Percentiles rank a stretch among this genome's conserved stretches.
Evolutionary conservation across 2,888 invertebrate species (phyloP).

Genomic region (Carterocephalus palaemon): DNA sequence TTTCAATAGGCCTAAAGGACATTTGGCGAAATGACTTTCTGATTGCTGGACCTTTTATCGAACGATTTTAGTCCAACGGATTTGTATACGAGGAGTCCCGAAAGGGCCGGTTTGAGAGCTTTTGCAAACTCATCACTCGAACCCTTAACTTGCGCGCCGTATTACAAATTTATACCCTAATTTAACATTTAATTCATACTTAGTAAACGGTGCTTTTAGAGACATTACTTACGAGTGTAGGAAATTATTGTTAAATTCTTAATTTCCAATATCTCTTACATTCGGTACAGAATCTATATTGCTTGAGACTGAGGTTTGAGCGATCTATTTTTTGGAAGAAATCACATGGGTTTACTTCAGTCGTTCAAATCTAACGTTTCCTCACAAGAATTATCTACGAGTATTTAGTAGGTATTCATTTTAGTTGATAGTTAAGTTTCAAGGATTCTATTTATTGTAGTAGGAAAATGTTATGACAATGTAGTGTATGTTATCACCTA

Average conservation of each 20-base stretch:
- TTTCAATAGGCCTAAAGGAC: constrained; percentile 8
- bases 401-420: no score
- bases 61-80: constrained; percentile 16
- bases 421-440: no score
- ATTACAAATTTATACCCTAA: constrained; percentile 23
- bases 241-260: constrained; percentile 1
- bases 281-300: no score
- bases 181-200: constrained; percentile 17
- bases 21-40: constrained; percentile 12
- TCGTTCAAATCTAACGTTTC: no score
- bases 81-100: constrained; percentile 7
- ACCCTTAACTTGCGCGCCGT: constrained; percentile 12
- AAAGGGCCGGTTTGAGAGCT: constrained; percentile 12
- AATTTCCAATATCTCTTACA: no score
- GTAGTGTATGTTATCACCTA: no score
- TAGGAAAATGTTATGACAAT: no score
- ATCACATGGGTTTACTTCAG: no score
- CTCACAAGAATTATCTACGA: no score
- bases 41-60: constrained; percentile 17
- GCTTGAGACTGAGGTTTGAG: no score
- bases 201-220: constrained; percentile 6
- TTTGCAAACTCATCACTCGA: constrained; percentile 25
- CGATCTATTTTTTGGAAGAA: no score
- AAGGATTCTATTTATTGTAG: no score
- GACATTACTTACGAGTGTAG: not conserved